Conservation (phyloP, 2,888 invertebrate species). For the Andrena bucephala region DNA sequence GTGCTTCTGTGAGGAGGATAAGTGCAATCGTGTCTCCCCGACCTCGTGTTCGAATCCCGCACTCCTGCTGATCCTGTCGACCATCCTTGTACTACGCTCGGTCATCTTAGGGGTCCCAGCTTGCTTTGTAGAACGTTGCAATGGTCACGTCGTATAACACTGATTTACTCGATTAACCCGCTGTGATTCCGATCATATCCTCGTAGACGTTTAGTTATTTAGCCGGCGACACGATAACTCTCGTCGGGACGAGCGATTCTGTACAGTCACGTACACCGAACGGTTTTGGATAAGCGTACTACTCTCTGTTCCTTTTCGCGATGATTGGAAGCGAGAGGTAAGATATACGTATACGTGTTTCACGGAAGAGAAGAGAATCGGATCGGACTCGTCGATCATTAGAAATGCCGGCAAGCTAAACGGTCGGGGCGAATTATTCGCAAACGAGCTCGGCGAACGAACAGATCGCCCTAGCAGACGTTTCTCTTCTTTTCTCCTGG, state of each 20-base stretch:
- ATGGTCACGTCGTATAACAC: slow-evolving; percentile 76
- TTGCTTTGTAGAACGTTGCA: slow-evolving; percentile 84
- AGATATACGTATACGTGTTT: background rate
- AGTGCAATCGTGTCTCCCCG: slow-evolving; percentile 90
- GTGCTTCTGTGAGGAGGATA: slow-evolving; percentile 99
- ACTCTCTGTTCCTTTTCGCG: slow-evolving; percentile 11
- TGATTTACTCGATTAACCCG: slow-evolving; percentile 62
- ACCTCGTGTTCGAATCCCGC: slow-evolving; percentile 80
- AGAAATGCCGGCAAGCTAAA: background rate
- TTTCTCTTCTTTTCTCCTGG: slow-evolving; percentile 14
- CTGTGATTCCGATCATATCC: slow-evolving; percentile 61
- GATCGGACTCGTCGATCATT: background rate
- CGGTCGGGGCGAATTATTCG: background rate
- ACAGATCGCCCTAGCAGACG: background rate
- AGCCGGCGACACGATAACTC: slow-evolving; percentile 39
- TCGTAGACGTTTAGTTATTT: slow-evolving; percentile 56
- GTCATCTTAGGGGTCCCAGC: slow-evolving; percentile 78
- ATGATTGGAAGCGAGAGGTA: slow-evolving; percentile 8
- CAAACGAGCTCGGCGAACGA: background rate
- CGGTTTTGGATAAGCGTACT: background rate
- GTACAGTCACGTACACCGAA: slow-evolving; percentile 4
- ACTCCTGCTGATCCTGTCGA: slow-evolving; percentile 80
- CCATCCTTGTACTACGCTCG: slow-evolving; percentile 78
- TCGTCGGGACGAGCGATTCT: slow-evolving; percentile 67
- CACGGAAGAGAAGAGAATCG: slow-evolving; percentile 16